Evolutionary conservation across 2,888 invertebrate species (phyloP), one percentile per base, ranked within the genome.

Genomic region (Mallateleia sp.): DNA sequence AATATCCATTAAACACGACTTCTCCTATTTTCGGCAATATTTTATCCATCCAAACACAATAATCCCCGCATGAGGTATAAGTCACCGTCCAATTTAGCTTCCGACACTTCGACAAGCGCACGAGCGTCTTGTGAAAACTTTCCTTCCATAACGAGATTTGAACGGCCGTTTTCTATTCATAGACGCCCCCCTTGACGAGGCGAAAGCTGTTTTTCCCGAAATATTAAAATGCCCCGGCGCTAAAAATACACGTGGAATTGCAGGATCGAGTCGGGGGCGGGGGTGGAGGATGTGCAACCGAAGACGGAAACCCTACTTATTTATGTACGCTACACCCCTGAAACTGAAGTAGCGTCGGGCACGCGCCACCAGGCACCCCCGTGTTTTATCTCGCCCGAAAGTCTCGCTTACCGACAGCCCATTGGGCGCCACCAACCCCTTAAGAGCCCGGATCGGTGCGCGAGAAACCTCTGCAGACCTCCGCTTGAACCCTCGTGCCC

Each of bases 281-380:
- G 67, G 62, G 77, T 47, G 71, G 88, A 88, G 34, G 64, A 79
- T 90, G 91, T 38, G 38, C 90, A 91, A 92, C 92, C 92, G 90
- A 93, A 93, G 93, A 93, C 92, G 93, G 93, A 94, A 94, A 91
- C 92, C 93, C 93, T 93, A 93, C 94, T 94, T 94, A 94, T 94
- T 95, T 95, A 94, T 93, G 95, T 93, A 91, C 91, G 93, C 92
- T 92, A 93, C 92, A 91, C 92, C 92, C 91, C 92, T 92, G 92
- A 92, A 94, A 93, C 91, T 92, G 91, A 92, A 94, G 93, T 91
- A 92, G 93, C 42, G 93, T 91, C 91, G 89, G 92, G 92, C 94
- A 94, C 94, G 93, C 94, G 94, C 93, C 93, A 91, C 90, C 91
- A 90, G 88, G 91, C 91, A 84, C 80, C 81, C 64, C 90, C 88